Percentiles rank a stretch among this genome's conserved stretches.
phyloP scores from a whole-genome alignment of 2,888 invertebrate genomes.

The Drosophila meridionalis region DNA sequence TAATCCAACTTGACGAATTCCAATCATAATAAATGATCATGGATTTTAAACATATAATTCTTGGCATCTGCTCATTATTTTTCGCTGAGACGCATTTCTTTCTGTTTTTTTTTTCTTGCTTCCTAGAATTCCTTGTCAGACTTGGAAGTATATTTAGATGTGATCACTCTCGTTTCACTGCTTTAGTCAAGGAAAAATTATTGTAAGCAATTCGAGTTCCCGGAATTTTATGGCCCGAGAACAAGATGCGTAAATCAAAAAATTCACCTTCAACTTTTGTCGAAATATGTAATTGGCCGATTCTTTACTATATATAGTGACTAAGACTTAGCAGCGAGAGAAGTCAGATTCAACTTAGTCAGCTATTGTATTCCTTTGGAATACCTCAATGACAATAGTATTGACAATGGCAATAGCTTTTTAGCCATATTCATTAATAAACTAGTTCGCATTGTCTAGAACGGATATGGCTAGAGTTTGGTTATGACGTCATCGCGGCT shows the following conservation, averaged over 20 bases:
- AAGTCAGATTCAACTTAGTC: not conserved
- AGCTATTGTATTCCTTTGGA: not conserved
- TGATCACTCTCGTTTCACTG: slow-evolving; percentile 7
- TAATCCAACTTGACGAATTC: not conserved
- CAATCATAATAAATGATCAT: not conserved
- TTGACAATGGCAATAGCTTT: not conserved
- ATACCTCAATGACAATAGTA: slow-evolving; percentile 1
- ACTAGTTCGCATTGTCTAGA: slow-evolving; percentile 15
- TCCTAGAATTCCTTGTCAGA: slow-evolving; percentile 25
- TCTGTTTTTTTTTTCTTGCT: not conserved
- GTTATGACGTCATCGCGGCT: slow-evolving; percentile 22
- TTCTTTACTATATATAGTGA: slow-evolving; percentile 8
- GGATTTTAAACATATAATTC: not conserved
- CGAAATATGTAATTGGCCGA: not conserved
- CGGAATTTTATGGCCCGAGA: slow-evolving; percentile 18
- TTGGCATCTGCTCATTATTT: slow-evolving; percentile 6
- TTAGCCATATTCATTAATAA: not conserved
- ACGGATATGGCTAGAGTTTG: slow-evolving; percentile 7
- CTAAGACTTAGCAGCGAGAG: not conserved
- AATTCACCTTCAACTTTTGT: slow-evolving; percentile 24
- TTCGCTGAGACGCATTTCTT: slow-evolving; percentile 2
- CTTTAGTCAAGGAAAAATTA: slow-evolving; percentile 3
- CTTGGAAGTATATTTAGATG: slow-evolving; percentile 28
- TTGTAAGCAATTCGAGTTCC: slow-evolving; percentile 21
- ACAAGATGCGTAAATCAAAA: slow-evolving; percentile 26